phyloP scores from a whole-genome alignment of 2,888 invertebrate species.

The Aquatica leii region DNA sequence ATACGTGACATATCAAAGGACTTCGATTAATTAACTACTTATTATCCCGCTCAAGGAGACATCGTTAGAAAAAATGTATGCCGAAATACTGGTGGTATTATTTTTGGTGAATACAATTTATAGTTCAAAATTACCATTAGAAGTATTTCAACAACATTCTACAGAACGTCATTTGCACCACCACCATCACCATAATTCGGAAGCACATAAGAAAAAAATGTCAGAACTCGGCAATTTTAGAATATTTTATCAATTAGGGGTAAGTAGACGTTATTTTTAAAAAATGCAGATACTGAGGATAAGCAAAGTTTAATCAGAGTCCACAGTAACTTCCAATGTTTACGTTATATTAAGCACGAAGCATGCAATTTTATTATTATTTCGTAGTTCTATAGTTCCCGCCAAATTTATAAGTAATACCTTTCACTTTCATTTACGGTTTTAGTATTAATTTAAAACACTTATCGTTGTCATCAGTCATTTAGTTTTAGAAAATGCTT shows the following conservation, averaged over 20 bases:
- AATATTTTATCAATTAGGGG: slow-evolving; percentile 79
- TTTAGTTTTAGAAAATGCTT: too few relatives aligned
- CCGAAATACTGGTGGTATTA: slow-evolving; percentile 46
- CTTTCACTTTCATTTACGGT: too few relatives aligned
- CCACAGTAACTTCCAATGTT: background rate
- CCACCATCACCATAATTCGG: slow-evolving; percentile 63
- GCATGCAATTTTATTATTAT: too few relatives aligned
- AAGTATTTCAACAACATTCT: slow-evolving; percentile 62
- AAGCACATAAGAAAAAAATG: slow-evolving; percentile 64
- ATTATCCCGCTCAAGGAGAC: slow-evolving; percentile 1
- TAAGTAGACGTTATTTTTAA: slow-evolving; percentile 50
- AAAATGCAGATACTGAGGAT: background rate
- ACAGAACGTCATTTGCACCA: slow-evolving; percentile 55
- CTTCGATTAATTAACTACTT: background rate
- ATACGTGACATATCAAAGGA: slow-evolving; percentile 14
- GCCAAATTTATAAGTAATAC: background rate
- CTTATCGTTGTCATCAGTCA: too few relatives aligned
- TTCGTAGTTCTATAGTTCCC: background rate
- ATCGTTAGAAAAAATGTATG: slow-evolving; percentile 41
- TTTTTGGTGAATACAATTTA: slow-evolving; percentile 42
- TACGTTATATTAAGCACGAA: too few relatives aligned
- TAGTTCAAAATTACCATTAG: slow-evolving; percentile 62
- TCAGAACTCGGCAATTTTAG: slow-evolving; percentile 66
- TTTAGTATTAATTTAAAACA: too few relatives aligned
- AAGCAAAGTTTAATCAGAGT: background rate